These are phyloP conservation scores for Pseudochirops corinnae DNA, from an alignment of 2,797 vertebrate genomes.

Conservation along the genomic window DNA sequence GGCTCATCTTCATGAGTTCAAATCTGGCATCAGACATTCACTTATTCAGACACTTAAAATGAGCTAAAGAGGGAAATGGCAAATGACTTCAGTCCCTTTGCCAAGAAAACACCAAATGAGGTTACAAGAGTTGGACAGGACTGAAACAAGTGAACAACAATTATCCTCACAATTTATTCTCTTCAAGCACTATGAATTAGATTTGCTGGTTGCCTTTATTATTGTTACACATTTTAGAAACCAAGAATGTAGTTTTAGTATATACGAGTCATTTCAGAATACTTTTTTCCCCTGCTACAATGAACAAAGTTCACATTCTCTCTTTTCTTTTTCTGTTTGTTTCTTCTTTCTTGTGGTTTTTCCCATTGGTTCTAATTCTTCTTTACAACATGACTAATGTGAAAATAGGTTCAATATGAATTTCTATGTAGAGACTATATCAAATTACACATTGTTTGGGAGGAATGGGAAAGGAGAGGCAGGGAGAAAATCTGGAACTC, in stretches of 20 bases:
- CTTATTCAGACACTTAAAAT: neutral
- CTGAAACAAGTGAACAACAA: neutral
- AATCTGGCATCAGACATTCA: neutral
- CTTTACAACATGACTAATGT: too few species aligned
- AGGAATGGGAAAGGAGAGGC: too few species aligned
- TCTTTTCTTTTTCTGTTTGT: too few species aligned
- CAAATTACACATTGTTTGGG: too few species aligned
- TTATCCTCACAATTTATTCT: neutral
- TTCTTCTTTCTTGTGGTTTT: too few species aligned
- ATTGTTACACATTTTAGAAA: neutral
- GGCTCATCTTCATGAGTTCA: neutral
- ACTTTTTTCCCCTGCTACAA: neutral
- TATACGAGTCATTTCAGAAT: neutral
- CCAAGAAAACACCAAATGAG: neutral
- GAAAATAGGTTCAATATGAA: too few species aligned
- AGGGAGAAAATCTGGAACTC: too few species aligned
- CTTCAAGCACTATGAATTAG: neutral
- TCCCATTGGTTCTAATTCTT: too few species aligned
- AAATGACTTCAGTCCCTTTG: neutral
- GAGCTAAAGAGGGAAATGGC: neutral
- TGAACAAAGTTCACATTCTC: neutral
- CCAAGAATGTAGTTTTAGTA: neutral
- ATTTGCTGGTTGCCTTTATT: neutral
- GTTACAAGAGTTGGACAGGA: neutral
- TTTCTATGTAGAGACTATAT: too few species aligned